Conservation (phyloP, 2,888 invertebrate genomes). For the Ochropacha duplaris region DNA sequence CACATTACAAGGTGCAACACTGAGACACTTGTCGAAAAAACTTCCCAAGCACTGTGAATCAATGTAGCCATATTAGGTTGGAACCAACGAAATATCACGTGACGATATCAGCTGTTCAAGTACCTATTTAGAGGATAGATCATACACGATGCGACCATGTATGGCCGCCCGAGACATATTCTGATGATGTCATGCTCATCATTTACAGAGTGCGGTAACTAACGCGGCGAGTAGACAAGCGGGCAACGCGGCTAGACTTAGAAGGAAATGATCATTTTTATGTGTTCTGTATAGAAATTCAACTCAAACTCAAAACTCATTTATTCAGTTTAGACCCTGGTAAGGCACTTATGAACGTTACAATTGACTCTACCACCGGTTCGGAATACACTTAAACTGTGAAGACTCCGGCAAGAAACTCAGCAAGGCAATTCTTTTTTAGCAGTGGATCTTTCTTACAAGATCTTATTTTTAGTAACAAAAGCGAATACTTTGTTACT, state of each 20-base stretch:
- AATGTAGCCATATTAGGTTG: constrained; percentile 53
- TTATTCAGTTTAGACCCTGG: too few species aligned
- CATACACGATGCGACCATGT: constrained; percentile 74
- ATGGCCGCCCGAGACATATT: constrained; percentile 67
- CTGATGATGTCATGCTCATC: constrained; percentile 73
- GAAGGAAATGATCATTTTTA: neutral
- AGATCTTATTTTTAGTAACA: neutral
- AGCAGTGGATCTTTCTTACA: too few species aligned
- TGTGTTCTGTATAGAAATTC: neutral
- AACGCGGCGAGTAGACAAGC: constrained; percentile 37
- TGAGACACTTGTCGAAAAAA: constrained; percentile 29
- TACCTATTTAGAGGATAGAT: constrained; percentile 61
- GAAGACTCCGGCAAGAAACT: too few species aligned
- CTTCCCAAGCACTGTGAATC: constrained; percentile 31
- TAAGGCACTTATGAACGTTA: too few species aligned
- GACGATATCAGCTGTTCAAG: constrained; percentile 70
- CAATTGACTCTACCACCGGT: too few species aligned
- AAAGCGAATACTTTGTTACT: neutral
- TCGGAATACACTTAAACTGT: too few species aligned
- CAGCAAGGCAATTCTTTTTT: too few species aligned
- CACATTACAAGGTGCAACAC: constrained; percentile 27
- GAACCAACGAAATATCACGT: constrained; percentile 50
- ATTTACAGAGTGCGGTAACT: constrained; percentile 43
- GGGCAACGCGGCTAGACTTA: constrained; percentile 12
- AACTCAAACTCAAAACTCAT: too few species aligned